phyloP scores from a whole-genome alignment of 2,888 invertebrate species.

The Uloborus plumipes region DNA sequence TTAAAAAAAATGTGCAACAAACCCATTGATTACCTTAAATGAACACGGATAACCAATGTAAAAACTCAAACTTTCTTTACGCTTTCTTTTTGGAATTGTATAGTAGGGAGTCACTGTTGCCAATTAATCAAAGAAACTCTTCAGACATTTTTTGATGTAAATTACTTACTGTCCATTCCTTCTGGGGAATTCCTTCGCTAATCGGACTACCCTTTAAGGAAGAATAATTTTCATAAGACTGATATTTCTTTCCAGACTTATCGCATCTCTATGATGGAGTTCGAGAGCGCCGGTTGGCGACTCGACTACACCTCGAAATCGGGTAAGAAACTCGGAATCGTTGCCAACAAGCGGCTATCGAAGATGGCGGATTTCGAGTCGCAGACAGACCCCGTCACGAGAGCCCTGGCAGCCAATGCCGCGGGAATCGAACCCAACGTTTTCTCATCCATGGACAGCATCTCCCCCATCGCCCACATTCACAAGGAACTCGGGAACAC shows the following conservation, averaged over 20 bases:
- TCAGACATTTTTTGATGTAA: too few species aligned
- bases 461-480: slow-evolving; percentile 66
- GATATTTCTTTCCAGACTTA: slow-evolving; percentile 40
- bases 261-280: slow-evolving; percentile 60
- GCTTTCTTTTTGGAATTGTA: too few species aligned
- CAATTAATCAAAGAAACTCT: too few species aligned
- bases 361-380: slow-evolving; percentile 66
- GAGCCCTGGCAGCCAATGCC: slow-evolving; percentile 66
- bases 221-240: too few species aligned
- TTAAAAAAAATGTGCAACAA: too few species aligned
- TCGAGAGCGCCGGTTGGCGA: slow-evolving; percentile 58
- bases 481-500: slow-evolving; percentile 65
- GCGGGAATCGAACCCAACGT: slow-evolving; percentile 65
- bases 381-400: slow-evolving; percentile 66
- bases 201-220: too few species aligned
- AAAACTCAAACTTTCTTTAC: too few species aligned
- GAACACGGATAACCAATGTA: too few species aligned
- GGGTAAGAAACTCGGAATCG: slow-evolving; percentile 53
- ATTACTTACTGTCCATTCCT: too few species aligned
- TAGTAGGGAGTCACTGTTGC: too few species aligned
- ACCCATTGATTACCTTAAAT: too few species aligned
- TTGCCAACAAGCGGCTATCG: slow-evolving; percentile 53
- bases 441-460: slow-evolving; percentile 62
- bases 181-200: too few species aligned
- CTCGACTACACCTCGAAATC: slow-evolving; percentile 56